Conservation (phyloP, 2,888 invertebrate species). For the Pammene aurita region DNA sequence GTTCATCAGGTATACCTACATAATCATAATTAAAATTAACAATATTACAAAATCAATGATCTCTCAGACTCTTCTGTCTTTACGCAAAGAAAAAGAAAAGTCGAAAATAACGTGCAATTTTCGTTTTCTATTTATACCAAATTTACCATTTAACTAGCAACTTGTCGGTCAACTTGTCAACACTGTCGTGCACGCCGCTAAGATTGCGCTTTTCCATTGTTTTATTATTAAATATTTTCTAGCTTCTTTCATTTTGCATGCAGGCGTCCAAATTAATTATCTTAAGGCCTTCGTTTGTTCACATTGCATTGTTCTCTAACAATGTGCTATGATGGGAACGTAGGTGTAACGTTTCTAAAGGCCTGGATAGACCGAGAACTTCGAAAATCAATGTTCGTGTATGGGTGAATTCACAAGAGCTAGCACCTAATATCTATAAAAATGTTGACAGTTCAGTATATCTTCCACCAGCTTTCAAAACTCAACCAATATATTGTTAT, state of each 20-base stretch:
- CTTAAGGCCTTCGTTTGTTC: conserved; percentile 14
- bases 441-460: no score
- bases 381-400: not conserved
- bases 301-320: conserved; percentile 19
- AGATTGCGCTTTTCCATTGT: not conserved
- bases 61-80: no score
- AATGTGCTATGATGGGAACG: conserved; percentile 20
- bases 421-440: no score
- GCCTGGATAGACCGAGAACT: not conserved
- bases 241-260: conserved; percentile 10
- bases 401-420: not conserved
- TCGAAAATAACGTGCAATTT: no score
- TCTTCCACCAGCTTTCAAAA: no score
- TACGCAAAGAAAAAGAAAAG: no score
- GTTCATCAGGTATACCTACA: no score
- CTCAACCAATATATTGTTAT: no score
- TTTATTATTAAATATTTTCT: not conserved
- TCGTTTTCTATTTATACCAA: no score
- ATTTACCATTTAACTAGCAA: not conserved
- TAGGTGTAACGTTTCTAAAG: conserved; percentile 2
- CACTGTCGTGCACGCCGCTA: not conserved
- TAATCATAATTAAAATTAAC: not conserved
- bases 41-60: no score
- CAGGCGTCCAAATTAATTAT: conserved; percentile 23
- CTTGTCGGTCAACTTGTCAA: not conserved